Evolutionary conservation across 2,888 invertebrate genomes (phyloP).

Genomic region (Clistopyga incitator): DNA sequence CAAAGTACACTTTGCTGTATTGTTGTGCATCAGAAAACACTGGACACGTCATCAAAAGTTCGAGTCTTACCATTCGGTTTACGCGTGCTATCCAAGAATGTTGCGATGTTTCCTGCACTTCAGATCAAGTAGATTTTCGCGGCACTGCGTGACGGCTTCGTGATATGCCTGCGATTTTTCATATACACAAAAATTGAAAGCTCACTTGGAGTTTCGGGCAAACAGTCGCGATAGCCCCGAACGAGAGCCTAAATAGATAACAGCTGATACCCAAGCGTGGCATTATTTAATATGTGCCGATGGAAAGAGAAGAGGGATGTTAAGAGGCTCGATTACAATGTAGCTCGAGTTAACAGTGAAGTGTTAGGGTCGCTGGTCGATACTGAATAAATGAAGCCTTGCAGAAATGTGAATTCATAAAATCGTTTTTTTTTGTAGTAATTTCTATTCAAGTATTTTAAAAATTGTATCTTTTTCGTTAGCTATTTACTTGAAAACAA

Average conservation of each 20-base stretch:
- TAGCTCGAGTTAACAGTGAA: not conserved
- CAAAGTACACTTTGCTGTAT: not conserved
- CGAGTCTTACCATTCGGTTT: not conserved
- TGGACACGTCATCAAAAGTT: not conserved
- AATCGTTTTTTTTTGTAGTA: not conserved
- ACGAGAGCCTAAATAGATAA: slow-evolving; percentile 78
- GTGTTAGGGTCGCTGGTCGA: not conserved
- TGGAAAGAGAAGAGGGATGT: not conserved
- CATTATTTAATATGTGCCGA: slow-evolving; percentile 74
- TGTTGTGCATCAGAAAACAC: not conserved
- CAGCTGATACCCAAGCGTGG: slow-evolving; percentile 73
- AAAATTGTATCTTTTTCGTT: no score
- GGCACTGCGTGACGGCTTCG: slow-evolving; percentile 9
- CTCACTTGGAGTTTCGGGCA: slow-evolving; percentile 70
- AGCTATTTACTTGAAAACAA: no score
- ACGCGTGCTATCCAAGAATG: not conserved
- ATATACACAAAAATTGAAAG: slow-evolving; percentile 68
- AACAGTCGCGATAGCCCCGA: slow-evolving; percentile 75
- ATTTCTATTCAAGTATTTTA: not conserved
- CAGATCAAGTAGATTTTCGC: not conserved
- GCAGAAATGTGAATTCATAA: not conserved
- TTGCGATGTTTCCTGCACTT: not conserved
- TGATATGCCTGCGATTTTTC: slow-evolving; percentile 38
- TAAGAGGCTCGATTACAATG: not conserved
- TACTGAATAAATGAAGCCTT: not conserved